Conservation (phyloP, 1,140 invertebrate species). For the Pristionchus pacificus region DNA sequence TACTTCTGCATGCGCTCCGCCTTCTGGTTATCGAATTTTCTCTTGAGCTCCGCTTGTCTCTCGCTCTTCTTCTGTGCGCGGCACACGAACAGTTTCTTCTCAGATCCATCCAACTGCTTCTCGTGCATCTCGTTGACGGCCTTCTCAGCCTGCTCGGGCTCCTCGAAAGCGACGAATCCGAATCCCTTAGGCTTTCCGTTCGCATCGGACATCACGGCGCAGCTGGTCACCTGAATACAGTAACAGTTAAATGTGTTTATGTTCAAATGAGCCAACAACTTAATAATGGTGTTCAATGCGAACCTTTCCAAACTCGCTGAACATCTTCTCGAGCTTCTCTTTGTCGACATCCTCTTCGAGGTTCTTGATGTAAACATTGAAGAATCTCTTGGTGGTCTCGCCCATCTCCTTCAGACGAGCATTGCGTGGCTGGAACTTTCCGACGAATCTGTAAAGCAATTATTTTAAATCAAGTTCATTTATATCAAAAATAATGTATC, state of each 20-base stretch:
- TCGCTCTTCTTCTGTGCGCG: constrained; percentile 97
- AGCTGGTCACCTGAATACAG: constrained; percentile 71
- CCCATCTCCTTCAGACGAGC: constrained; percentile 96
- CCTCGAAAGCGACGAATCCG: constrained; percentile 97
- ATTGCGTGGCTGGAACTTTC: constrained; percentile 90
- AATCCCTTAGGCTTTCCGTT: constrained; percentile 93
- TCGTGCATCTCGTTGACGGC: constrained; percentile 42
- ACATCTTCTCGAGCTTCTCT: constrained; percentile 85
- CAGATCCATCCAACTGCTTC: constrained; percentile 22
- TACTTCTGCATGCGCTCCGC: constrained; percentile 79
- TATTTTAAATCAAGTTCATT: no score
- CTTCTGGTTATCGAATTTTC: constrained; percentile 90
- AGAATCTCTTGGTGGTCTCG: constrained; percentile 93
- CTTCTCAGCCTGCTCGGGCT: constrained; percentile 87
- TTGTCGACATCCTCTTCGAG: constrained; percentile 91
- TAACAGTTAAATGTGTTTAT: no score
- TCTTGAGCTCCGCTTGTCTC: constrained; percentile 88
- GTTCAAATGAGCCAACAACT: no score
- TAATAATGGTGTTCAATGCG: no score
- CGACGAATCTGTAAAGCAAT: constrained; percentile 79
- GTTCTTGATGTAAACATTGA: constrained; percentile 99
- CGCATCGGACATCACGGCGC: constrained; percentile 79
- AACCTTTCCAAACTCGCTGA: constrained; percentile 80
- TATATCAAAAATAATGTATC: no score
- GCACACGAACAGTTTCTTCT: constrained; percentile 67